phyloP scores from a whole-genome alignment of 2,113 vertebrate species.

The Dromas ardeola region DNA sequence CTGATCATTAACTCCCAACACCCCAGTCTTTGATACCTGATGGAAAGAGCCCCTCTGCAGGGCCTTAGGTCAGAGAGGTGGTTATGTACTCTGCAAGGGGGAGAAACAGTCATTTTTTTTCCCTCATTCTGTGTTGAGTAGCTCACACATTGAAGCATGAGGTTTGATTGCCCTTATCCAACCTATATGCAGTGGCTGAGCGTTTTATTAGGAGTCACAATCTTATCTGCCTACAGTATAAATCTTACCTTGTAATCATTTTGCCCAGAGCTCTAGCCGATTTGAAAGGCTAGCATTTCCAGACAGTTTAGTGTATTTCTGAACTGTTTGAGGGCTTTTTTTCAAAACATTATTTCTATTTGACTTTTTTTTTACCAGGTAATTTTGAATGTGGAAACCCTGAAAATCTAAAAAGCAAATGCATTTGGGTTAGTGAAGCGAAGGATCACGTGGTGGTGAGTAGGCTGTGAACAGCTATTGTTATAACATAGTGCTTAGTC shows the following conservation, averaged over 20 bases:
- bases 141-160: background rate
- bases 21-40: background rate
- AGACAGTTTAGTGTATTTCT: background rate
- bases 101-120: background rate
- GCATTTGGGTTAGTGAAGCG: constrained; percentile 73
- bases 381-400: constrained; percentile 84
- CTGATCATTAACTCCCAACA: background rate
- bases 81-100: background rate
- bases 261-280: background rate
- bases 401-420: constrained; percentile 80
- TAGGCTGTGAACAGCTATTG: background rate
- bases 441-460: constrained; percentile 78
- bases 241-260: background rate
- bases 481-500: background rate
- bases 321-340: background rate
- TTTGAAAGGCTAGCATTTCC: constrained; percentile 20
- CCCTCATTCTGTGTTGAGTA: background rate
- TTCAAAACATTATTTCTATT: background rate
- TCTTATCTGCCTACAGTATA: background rate
- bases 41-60: background rate
- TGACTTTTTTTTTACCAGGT: constrained; percentile 58
- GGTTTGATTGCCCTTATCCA: constrained; percentile 26
- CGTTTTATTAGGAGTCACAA: constrained; percentile 38
- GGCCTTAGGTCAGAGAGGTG: background rate
- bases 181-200: background rate